Percentiles rank a stretch among this genome's conserved stretches.
These are phyloP conservation scores for Corbicula japonica DNA, from an alignment of 2,888 invertebrate genomes.

Conservation along the genomic window DNA sequence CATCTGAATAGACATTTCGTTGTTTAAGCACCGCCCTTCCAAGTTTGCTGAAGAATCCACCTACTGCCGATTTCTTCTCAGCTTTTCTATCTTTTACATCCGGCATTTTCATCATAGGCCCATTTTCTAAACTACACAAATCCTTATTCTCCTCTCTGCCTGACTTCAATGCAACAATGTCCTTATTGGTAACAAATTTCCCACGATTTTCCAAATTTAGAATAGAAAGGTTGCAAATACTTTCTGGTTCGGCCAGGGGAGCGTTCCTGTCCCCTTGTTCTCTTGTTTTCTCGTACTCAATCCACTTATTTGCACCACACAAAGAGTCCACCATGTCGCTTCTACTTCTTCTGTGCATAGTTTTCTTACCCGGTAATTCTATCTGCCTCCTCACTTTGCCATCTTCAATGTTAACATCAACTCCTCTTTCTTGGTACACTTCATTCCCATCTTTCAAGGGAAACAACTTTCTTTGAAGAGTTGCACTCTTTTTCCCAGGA, in stretches of 20 bases:
- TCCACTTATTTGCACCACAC: constrained; percentile 74
- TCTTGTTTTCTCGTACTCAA: constrained; percentile 75
- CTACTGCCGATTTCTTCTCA: constrained; percentile 75
- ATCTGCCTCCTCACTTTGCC: constrained; percentile 38
- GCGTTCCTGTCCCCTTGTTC: constrained; percentile 63
- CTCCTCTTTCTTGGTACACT: constrained; percentile 43
- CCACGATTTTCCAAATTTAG: constrained; percentile 78
- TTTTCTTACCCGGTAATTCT: constrained; percentile 48
- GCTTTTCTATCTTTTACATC: constrained; percentile 49
- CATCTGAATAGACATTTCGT: constrained; percentile 68
- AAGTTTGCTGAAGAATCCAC: constrained; percentile 78
- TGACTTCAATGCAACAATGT: constrained; percentile 51
- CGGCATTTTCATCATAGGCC: constrained; percentile 72
- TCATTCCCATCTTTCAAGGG: constrained; percentile 20
- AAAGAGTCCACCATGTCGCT: constrained; percentile 80
- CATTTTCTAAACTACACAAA: constrained; percentile 66
- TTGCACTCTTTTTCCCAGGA: constrained; percentile 39
- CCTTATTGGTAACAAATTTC: constrained; percentile 65
- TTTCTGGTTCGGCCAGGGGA: constrained; percentile 78
- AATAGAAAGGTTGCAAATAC: constrained; percentile 75
- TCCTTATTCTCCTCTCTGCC: constrained; percentile 35
- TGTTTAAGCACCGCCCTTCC: constrained; percentile 78
- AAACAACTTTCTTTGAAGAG: constrained; percentile 61
- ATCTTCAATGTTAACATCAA: constrained; percentile 32
- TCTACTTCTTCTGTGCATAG: constrained; percentile 66